Base-by-base conservation (phyloP, 2,888 invertebrate genomes). In the Dicyrtomina minuta region DNA sequence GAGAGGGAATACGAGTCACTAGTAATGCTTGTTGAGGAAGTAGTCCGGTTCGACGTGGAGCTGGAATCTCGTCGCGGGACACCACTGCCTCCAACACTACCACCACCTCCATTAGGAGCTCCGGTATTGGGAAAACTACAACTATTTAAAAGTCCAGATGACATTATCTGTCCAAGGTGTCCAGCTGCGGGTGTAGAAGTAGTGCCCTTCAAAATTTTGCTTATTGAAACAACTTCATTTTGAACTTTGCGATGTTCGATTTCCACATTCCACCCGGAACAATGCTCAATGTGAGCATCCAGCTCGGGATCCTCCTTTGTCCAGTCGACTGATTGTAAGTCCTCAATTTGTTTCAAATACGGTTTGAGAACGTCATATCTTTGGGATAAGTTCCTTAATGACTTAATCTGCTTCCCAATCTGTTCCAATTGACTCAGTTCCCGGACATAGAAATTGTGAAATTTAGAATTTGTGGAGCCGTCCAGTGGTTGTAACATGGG, bases 261-360 rank as follows among this genome's bases (percentile, higher is more conserved):
- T n/a, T 73, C 75, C 2, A 77, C 73, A 60, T 77, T 77, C 77
- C 78, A 78, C 1, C 77, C 76, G 1, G 75, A 77, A 46, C 78
- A 78, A 12, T 70, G 56, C 26, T 78, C 78, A 67, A 78, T 78
- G 8, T 73, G 69, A 22, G 74, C 70, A 66, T 78, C 78, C 22
- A 75, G 13, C 26, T 72, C 61, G 0, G 74, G 70, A 61, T 75
- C 75, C 1, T 70, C 66, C n/a, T 70, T 59, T 10, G 61, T 68
- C 59, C 75, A 73, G 53, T 78, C 74, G 15, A 51, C 44, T 12
- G 22, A 66, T 66, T 27, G 71, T 10, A 77, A 33, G 5, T 73
- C 67, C n/a, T 71, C 71, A 55, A 77, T 74, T 68, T 77, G 62
- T 15, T 74, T 71, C 27, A 78, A 60, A 61, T 69, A 77, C 1